Percentiles rank a stretch among this genome's conserved stretches.
phyloP scores from a whole-genome alignment of 1,140 invertebrate genomes.

The Drosophila nigromelanica region DNA sequence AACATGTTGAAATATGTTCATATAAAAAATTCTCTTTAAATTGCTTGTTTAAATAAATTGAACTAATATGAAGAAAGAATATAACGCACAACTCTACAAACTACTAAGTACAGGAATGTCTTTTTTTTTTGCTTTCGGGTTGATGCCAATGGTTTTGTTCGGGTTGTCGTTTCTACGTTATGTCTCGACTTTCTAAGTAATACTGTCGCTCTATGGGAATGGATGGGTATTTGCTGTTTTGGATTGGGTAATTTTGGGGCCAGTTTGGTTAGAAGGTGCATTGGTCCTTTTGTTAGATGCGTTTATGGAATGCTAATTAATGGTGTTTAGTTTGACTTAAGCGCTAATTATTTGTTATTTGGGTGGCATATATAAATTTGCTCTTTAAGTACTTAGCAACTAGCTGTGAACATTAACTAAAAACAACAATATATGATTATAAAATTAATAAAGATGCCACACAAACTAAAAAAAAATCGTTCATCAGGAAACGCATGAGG shows the following conservation, averaged over 20 bases:
- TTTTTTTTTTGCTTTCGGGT: constrained; percentile 8
- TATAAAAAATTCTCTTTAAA: not conserved
- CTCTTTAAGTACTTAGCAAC: constrained; percentile 70
- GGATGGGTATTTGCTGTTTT: constrained; percentile 1
- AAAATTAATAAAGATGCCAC: constrained; percentile 16
- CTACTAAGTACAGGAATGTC: constrained; percentile 38
- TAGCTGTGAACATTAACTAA: constrained; percentile 66
- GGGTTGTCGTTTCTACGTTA: not conserved
- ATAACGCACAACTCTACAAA: constrained; percentile 15
- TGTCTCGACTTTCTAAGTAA: constrained; percentile 32
- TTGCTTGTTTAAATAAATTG: constrained; percentile 18
- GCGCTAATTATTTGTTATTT: constrained; percentile 56
- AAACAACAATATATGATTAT: constrained; percentile 36
- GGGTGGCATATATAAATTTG: constrained; percentile 12
- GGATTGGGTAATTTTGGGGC: not conserved
- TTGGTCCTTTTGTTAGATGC: constrained; percentile 38
- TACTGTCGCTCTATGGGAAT: constrained; percentile 39
- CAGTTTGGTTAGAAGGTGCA: not conserved
- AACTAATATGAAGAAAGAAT: constrained; percentile 20
- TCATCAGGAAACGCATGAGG: constrained; percentile 17
- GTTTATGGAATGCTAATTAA: constrained; percentile 66
- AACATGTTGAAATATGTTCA: not conserved
- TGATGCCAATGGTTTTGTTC: constrained; percentile 23
- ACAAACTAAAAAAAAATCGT: constrained; percentile 26
- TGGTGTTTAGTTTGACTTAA: constrained; percentile 54